Evolutionary conservation across 2,113 vertebrate species (phyloP).

Genomic region (Cryptomyrus ogoouensis): DNA sequence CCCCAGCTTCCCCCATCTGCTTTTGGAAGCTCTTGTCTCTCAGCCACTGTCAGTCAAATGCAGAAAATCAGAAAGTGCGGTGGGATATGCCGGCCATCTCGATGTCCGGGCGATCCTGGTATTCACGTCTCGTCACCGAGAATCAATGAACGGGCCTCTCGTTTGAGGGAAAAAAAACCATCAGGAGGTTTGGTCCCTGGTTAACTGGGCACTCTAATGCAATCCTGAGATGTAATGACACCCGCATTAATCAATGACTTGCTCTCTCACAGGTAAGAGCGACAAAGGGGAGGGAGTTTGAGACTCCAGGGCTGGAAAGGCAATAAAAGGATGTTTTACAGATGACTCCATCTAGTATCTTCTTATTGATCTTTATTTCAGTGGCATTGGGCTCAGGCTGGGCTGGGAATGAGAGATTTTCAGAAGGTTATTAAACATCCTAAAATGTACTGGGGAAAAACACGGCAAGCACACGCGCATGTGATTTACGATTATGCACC

Average conservation of each 20-base stretch:
- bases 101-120: not conserved
- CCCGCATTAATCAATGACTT: constrained; percentile 9
- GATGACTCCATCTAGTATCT: not conserved
- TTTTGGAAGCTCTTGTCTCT: not conserved
- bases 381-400: not conserved
- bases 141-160: not conserved
- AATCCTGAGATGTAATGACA: not conserved
- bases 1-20: not conserved
- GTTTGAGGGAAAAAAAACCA: not conserved
- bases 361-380: not conserved
- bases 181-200: not conserved
- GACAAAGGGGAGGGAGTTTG: not conserved
- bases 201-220: not conserved
- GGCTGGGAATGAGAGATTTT: not conserved
- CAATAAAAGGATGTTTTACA: not conserved
- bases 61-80: not conserved
- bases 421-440: not conserved
- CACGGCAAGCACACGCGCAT: not conserved
- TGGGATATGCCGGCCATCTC: not conserved
- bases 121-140: not conserved
- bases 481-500: not conserved
- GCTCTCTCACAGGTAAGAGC: not conserved
- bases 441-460: not conserved
- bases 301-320: not conserved
- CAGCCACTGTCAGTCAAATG: not conserved